These are phyloP conservation scores for Pararge aegeria DNA, from an alignment of 1,140 invertebrate genomes.

Conservation along the genomic window DNA sequence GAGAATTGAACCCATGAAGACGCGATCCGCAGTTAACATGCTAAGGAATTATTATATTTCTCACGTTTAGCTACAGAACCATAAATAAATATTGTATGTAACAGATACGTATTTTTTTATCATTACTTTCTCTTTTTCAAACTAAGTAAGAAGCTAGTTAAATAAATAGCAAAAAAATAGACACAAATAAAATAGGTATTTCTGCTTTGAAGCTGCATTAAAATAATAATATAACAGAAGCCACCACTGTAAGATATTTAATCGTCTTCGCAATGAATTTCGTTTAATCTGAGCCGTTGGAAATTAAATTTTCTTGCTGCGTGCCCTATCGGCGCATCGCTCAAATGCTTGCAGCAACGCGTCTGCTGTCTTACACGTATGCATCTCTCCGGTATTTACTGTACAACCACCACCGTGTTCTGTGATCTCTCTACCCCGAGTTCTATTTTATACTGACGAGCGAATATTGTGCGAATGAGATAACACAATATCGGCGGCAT, in stretches of 20 bases:
- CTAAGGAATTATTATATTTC: too few relatives aligned
- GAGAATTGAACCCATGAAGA: too few relatives aligned
- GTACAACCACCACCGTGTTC: not conserved
- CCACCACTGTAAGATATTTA: conserved; percentile 36
- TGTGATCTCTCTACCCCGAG: too few relatives aligned
- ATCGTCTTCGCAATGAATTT: conserved; percentile 48
- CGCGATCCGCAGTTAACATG: too few relatives aligned
- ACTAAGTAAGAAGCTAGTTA: not conserved
- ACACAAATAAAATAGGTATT: not conserved
- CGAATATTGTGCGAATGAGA: too few relatives aligned
- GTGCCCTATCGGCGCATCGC: conserved; percentile 62
- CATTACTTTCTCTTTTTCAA: too few relatives aligned
- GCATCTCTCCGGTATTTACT: conserved; percentile 26
- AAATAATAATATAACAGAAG: conserved; percentile 18
- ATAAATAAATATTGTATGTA: too few relatives aligned
- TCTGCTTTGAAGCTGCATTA: not conserved
- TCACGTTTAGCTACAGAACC: too few relatives aligned
- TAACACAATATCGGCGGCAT: too few relatives aligned
- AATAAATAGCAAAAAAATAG: not conserved
- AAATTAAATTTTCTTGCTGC: conserved; percentile 69
- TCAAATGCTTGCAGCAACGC: conserved; percentile 42
- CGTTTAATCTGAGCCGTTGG: conserved; percentile 59
- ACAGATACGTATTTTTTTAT: too few relatives aligned
- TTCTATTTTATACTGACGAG: too few relatives aligned
- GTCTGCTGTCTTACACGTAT: conserved; percentile 1